phyloP scores from a whole-genome alignment of 53 echinoderm and acorn worm genomes.

The Holothuria scabra region DNA sequence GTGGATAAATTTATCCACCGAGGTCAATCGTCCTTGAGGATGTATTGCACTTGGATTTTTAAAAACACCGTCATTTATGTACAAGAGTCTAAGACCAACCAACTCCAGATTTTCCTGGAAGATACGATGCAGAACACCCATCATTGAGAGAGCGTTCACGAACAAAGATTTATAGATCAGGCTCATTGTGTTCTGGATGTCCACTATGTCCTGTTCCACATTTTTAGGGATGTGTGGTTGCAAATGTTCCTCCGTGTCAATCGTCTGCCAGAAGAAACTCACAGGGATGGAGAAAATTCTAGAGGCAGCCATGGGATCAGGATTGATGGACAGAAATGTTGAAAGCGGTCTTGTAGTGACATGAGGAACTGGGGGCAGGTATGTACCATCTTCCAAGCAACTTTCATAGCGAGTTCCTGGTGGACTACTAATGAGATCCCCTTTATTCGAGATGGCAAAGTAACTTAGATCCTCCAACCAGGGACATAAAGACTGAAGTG shows the following conservation, averaged over 20 bases:
- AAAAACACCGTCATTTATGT: slow-evolving; percentile 64
- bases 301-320: slow-evolving; percentile 52
- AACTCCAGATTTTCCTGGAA: slow-evolving; percentile 86
- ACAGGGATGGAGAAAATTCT: slow-evolving; percentile 60
- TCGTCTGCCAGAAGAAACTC: slow-evolving; percentile 93
- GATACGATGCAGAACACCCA: slow-evolving; percentile 79
- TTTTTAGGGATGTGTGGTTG: slow-evolving; percentile 57
- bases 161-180: slow-evolving; percentile 80
- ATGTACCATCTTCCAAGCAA: slow-evolving; percentile 76
- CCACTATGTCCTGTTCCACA: slow-evolving; percentile 63
- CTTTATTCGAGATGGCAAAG: slow-evolving; percentile 60
- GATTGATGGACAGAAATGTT: slow-evolving; percentile 69
- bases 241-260: slow-evolving; percentile 71
- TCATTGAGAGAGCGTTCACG: slow-evolving; percentile 59
- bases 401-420: slow-evolving; percentile 60
- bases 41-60: slow-evolving; percentile 47
- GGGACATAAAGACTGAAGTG: slow-evolving; percentile 71
- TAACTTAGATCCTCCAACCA: slow-evolving; percentile 70
- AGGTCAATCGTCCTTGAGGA: background rate
- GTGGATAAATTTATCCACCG: background rate
- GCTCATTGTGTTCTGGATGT: slow-evolving; percentile 89
- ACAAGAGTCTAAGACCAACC: slow-evolving; percentile 79
- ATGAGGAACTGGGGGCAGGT: slow-evolving; percentile 75
- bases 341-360: slow-evolving; percentile 81
- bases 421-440: slow-evolving; percentile 48